Base-by-base conservation (phyloP, 1,140 invertebrate genomes). In the Fragariocoptes setiger region DNA sequence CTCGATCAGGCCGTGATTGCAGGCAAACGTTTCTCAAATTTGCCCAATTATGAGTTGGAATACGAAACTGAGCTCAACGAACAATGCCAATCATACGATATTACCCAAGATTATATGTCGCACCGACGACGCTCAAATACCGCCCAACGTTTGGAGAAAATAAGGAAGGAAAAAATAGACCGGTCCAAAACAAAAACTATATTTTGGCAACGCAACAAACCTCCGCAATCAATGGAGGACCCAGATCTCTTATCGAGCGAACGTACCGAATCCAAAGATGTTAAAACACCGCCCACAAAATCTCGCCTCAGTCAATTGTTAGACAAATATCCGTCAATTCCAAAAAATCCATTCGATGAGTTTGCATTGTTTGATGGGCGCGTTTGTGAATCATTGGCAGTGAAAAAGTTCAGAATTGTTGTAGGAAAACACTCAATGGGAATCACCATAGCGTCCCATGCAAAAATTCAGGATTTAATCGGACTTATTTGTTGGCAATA, bases 401-500 rank as follows among this genome's bases (percentile, higher is more conserved):
- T 40, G 2, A 43, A 49, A 39, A 5, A 39, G 3, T 21, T 49
- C 16, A 31, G n/a, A 21, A 48, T 49, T 5, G 40, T 47, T 19
- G n/a, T 31, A 8, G 25, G 8, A 31, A 8, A 8, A 8, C 8
- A 31, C n/a, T n/a, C 8, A 31, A 60, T 90, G 51, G 62, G 70
- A 51, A 69, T 90, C 16, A 66, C 66, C 47, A 73, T 85, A 22
- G 60, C 80, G 42, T 66, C 71, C 19, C 70, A 64, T 50, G 79
- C 83, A 17, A 83, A 75, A 61, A 77, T 90, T 21, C 62, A 69
- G 47, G 82, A 94, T 53, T 66, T 90, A n/a, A 78, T 92, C 56
- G 85, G 85, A 16, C 67, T 90, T 16, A 79, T 78, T 49, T 80
- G 79, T 56, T 85, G 62, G 62, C 61, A 63, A 45, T 65, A 65